Evolutionary conservation across 2,888 invertebrate species (phyloP), one percentile per base, ranked within the genome.

Genomic region (Anodontia alba): DNA sequence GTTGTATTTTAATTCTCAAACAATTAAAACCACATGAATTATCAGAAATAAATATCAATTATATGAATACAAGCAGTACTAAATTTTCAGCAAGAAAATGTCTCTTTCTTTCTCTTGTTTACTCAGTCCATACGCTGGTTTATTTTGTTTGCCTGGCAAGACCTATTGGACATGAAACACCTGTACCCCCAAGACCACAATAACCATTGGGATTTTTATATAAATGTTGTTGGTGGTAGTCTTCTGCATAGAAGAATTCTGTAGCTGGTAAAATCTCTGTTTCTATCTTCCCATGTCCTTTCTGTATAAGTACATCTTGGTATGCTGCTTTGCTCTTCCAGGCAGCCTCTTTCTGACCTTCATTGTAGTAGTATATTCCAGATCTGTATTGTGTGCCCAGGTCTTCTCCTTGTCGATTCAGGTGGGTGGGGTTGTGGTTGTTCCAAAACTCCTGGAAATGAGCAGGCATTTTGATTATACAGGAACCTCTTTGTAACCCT

Each of bases 191-290:
- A 10, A 93, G 76, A 10, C 93, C 93, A 87, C 94, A 94, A 80
- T 94, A 94, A 1, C 94, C 94, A 29, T 85, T 81, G 0, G 93
- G 93, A 78, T 94, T 94, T 82, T 94, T 94, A 81, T 93, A 90
- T 72, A 94, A 86, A 80, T 94, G 94, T 83, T 94, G 94, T 76
- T 94, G 94, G 70, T 94, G 94, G 76, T 93, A 92, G 75, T 94
- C 94, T 51, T 94, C 94, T 8, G 94, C 94, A 84, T 94, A 93
- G 78, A 92, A 94, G 83, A 94, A 94, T 51, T 92, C 90, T 10
- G 82, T 36, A 0, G 89, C 93, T 5, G 90, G 84, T 10, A 81
- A 8, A 5, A 94, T 93, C 79, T 94, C 94, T 1, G 94, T 94
- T 0, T 92, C 92, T 31, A 94, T 94, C 33, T 81, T 83, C 1